A percentile compares a stretch with the other conserved stretches of the same genome.
phyloP scores from a whole-genome alignment of 2,888 invertebrate species.

The Nephrotoma appendiculata region DNA sequence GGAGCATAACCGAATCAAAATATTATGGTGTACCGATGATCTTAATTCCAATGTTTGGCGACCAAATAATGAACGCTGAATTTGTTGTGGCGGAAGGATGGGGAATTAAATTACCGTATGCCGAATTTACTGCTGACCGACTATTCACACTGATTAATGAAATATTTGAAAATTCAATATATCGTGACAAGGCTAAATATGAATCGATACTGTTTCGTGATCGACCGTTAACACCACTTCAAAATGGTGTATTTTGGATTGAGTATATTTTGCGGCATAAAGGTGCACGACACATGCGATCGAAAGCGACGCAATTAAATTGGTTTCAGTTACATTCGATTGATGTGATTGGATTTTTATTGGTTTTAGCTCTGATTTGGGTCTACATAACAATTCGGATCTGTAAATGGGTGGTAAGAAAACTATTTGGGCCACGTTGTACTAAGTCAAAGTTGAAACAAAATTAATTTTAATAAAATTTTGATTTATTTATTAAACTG shows the following conservation, averaged over 20 bases:
- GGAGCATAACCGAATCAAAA: not conserved
- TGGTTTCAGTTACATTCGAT: not conserved
- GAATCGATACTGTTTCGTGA: not conserved
- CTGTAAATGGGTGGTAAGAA: too few relatives aligned
- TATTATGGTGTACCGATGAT: not conserved
- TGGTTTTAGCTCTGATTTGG: not conserved
- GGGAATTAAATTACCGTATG: not conserved
- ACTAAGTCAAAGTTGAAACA: too few relatives aligned
- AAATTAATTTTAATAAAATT: too few relatives aligned
- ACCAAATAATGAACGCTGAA: not conserved
- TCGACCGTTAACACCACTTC: not conserved
- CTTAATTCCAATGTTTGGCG: not conserved
- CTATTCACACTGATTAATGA: not conserved
- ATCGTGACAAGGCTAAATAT: not conserved
- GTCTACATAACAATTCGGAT: not conserved
- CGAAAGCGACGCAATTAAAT: not conserved
- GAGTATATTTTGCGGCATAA: not conserved
- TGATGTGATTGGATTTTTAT: not conserved
- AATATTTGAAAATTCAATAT: not conserved
- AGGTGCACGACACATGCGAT: not conserved
- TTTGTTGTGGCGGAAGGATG: not conserved
- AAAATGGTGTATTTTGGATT: not conserved
- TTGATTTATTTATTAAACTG: too few relatives aligned
- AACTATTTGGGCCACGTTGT: too few relatives aligned
- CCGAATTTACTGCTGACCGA: not conserved